Percentiles rank a stretch among this genome's conserved stretches.
Conservation (phyloP, 2,797 vertebrate species). For the Simalia tracyae region DNA sequence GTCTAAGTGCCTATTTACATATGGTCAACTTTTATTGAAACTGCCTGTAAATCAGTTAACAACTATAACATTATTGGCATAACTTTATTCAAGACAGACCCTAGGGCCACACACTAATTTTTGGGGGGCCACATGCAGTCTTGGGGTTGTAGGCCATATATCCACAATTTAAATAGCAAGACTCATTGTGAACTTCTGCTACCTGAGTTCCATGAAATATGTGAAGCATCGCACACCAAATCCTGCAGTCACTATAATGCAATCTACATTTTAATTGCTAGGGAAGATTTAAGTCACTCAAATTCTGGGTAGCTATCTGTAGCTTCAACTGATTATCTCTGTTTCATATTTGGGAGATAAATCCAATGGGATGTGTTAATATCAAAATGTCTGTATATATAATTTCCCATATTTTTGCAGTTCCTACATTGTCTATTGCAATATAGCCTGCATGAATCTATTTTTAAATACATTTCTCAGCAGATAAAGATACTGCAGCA, state of each 20-base stretch:
- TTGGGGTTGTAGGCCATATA: background rate
- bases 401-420: background rate
- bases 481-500: background rate
- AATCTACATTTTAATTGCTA: background rate
- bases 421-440: background rate
- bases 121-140: background rate
- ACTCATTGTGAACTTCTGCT: background rate
- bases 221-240: background rate
- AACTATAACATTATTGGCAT: background rate
- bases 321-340: slow-evolving; percentile 5
- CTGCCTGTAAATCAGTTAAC: background rate
- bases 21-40: background rate
- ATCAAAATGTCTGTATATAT: background rate
- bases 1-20: background rate
- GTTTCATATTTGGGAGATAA: slow-evolving; percentile 8
- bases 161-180: background rate
- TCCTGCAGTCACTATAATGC: background rate
- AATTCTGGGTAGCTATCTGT: background rate
- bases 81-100: background rate
- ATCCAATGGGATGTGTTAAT: background rate
- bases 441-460: background rate
- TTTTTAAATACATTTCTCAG: background rate
- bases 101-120: background rate
- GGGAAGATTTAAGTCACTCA: background rate
- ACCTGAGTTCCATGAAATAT: background rate